phyloP scores from a whole-genome alignment of 2,113 vertebrate species.

The Megaleporinus macrocephalus region DNA sequence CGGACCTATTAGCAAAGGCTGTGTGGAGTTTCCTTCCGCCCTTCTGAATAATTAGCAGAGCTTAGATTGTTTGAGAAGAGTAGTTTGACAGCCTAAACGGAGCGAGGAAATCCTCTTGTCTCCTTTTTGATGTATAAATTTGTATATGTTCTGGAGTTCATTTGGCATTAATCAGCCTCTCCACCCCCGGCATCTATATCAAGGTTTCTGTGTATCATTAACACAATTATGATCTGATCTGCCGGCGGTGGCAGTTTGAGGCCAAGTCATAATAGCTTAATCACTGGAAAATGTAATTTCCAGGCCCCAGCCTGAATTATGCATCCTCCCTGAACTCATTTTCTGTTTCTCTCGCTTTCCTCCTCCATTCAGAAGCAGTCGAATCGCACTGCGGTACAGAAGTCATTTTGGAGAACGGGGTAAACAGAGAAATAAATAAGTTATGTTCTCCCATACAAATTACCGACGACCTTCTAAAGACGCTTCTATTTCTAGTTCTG shows the following conservation, averaged over 20 bases:
- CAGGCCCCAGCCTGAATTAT: conserved; percentile 37
- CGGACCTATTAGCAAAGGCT: neutral
- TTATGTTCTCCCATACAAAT: conserved; percentile 10
- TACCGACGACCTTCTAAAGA: neutral
- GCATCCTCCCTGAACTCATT: conserved; percentile 40
- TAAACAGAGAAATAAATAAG: neutral
- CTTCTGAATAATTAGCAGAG: neutral
- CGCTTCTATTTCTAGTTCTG: neutral
- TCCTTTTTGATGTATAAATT: neutral
- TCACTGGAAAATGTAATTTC: conserved; percentile 47
- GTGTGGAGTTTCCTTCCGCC: neutral
- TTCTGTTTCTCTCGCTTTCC: neutral
- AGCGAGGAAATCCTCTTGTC: conserved; percentile 12
- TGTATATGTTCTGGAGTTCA: conserved; percentile 5
- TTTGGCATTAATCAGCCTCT: conserved; percentile 34
- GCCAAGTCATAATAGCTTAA: conserved; percentile 50
- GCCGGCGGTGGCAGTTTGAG: conserved; percentile 53
- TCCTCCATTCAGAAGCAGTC: neutral
- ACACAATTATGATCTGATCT: conserved; percentile 45
- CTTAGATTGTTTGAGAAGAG: neutral
- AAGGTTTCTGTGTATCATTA: conserved; percentile 50
- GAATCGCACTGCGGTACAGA: neutral
- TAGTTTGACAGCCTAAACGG: neutral
- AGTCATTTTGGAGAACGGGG: conserved; percentile 1
- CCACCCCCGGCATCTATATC: conserved; percentile 27